Base-by-base conservation (phyloP, 1,140 invertebrate genomes). In the Druon quercuslanigerum region DNA sequence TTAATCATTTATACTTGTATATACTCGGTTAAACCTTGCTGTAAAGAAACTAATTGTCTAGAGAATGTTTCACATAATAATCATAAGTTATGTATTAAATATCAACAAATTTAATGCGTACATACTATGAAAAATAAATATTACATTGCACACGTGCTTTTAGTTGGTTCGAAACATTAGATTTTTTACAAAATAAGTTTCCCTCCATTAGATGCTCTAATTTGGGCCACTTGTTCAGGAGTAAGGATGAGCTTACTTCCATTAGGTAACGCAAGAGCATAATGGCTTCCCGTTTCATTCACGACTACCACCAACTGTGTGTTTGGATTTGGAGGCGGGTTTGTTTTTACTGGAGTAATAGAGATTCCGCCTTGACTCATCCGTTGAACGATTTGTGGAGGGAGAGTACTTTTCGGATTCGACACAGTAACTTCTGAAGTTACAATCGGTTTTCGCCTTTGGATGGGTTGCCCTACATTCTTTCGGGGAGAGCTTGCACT, bases 221-320 rank as follows among this genome's bases (percentile, higher is more conserved):
- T 90, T 72, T 91, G 90, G 8, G 90, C 90, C 0, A 91, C 88
- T 66, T 91, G 90, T 70, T 91, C 90, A 6, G 90, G 90, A 3
- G 90, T 91, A 0, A 91, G 79, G 46, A 91, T 91, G 0, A 91
- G 72, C 74, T 91, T 91, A 73, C 90, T 89, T 2, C 90, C 90
- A 16, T 91, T 91, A 0, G 90, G 90, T 20, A 91, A 66, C 13
- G 88, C 87, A 14, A 91, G 78, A 1, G 90, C 90, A 71, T 91
- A 91, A 74, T 91, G 90, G 76, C 89, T 91, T 40, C 90, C 90
- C 7, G 90, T 90, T 77, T 91, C 90, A 60, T 91, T 91, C 1
- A 91, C 88, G n/a, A 91, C 90, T 0, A 91, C 90, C 0, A 91
- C 88, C 13, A 91, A 33, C 33, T 91, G 87, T 0, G 89, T 90